These are phyloP conservation scores for Stratiomys singularior DNA, from an alignment of 2,888 invertebrate species.

Conservation along the genomic window DNA sequence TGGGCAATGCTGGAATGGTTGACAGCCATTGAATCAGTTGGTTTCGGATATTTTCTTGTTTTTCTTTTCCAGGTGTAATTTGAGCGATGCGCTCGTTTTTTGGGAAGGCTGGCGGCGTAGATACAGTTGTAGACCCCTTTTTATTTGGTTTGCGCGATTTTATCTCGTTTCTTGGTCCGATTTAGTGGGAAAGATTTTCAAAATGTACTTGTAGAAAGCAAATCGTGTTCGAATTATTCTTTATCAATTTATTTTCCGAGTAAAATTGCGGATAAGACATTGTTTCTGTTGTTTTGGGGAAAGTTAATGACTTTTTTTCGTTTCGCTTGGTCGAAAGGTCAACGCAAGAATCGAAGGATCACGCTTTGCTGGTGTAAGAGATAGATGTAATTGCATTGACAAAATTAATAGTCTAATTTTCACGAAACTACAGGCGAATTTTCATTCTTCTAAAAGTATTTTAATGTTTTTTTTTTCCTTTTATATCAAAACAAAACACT, in stretches of 20 bases:
- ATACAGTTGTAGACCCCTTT: background rate
- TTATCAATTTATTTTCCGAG: background rate
- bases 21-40: slow-evolving; percentile 34
- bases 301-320: slow-evolving; percentile 1
- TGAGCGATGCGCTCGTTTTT: slow-evolving; percentile 25
- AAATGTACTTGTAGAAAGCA: background rate
- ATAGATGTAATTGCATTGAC: too few relatives aligned
- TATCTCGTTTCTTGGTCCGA: background rate
- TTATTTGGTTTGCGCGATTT: slow-evolving; percentile 3
- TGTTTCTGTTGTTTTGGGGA: background rate
- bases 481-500: too few relatives aligned
- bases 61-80: slow-evolving; percentile 34
- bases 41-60: background rate
- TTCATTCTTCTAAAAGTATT: too few relatives aligned
- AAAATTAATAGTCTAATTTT: too few relatives aligned
- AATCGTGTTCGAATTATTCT: slow-evolving; percentile 13
- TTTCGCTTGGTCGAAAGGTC: background rate
- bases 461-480: too few relatives aligned
- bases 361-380: too few relatives aligned
- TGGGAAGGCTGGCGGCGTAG: slow-evolving; percentile 7
- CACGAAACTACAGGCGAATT: too few relatives aligned
- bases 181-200: slow-evolving; percentile 20
- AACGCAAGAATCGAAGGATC: too few relatives aligned
- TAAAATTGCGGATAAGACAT: background rate
- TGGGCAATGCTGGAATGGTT: slow-evolving; percentile 7